Base-by-base conservation (phyloP, 2,888 invertebrate genomes). In the Noctua janthina region DNA sequence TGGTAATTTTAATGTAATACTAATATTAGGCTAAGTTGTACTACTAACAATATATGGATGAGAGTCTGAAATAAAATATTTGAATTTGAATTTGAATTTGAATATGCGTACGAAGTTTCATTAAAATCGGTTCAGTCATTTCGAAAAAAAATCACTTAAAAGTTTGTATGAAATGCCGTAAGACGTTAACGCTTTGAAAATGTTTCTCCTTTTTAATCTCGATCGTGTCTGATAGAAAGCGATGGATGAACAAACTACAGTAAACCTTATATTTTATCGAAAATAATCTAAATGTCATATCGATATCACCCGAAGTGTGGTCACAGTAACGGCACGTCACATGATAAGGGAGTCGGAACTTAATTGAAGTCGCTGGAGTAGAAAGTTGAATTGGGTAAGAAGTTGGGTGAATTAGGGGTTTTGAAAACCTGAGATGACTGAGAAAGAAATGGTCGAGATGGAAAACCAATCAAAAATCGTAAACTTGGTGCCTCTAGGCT, bases 321-420 rank as follows among this genome's bases (percentile, higher is more conserved):
- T 56, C 54, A 73, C 43, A 79, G 46, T 46, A 67, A 39, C 15
- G n/a, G 17, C 1, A n/a, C 15, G 29, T 59, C 71, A 39, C 17
- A 62, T 71, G 51, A 72, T 71, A 71, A 62, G 46, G 51, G 54
- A 46, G 15, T 15, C 1, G 29, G 20, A 29, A 66, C 29, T 43
- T 77, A 62, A 68, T 77, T 83, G 78, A 72, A 62, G 17, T 54
- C 10, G 17, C 15, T 62, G 13, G 2, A 62, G 39, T 54, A 20
- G 70, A 81, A 81, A 69, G 29, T 59, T 59, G 51, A 76, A 62
- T 67, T 54, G 46, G 54, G 64, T 66, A 54, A 23, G 46, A n/a
- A 78, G 20, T 46, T n/a, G 17, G 23, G 54, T 46, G 43, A 43
- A 76, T 46, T 72, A 56, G 29, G 35, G 72, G n/a, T 71, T 76